Base-by-base conservation (phyloP, 2,888 invertebrate species). In the Auanema freiburgensis region DNA sequence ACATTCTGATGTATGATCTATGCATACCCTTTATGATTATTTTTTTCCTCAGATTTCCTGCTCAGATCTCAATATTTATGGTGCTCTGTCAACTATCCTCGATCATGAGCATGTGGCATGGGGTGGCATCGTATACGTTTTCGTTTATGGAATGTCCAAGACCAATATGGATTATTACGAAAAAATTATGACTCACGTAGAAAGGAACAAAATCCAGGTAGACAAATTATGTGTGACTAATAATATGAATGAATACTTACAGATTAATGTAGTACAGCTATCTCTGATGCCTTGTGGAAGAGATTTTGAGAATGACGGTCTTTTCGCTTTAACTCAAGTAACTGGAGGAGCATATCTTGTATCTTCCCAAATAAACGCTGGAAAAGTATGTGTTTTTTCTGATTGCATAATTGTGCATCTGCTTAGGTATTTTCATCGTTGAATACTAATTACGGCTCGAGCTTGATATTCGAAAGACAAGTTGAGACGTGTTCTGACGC, bases 61-160 rank as follows among this genome's bases (percentile, higher is more conserved):
- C 51, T 18, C 59, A 16, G 57, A 61, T 11, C 53, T 73, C 10
- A 62, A 71, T 44, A 60, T 71, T n/a, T 69, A 68, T 50, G 49
- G 65, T 11, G 62, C 73, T 12, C 59, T 73, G 12, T 24, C 50
- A 53, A 12, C 23, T 21, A 52, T 65, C 16, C 54, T 67, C 24
- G 8, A 51, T 21, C 54, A 57, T 23, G 33, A 18, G 4, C 23
- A 49, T 14, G 54, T 65, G 8, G 49, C 61, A 58, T 67, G 63
- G 57, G 69, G 65, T n/a, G 74, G 74, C 54, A 66, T 72, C 0
- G 51, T 72, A 24, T 74, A 72, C 59, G 64, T 74, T 6, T 74
- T 74, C 51, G 42, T 74, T 1, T 69, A 69, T 52, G 74, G 74
- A 52, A 60, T 66, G 41, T 61, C 70, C 14, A 58, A 63, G 2